Evolutionary conservation across 2,888 invertebrate species (phyloP).

Genomic region (Choristoneura rosaceana): DNA sequence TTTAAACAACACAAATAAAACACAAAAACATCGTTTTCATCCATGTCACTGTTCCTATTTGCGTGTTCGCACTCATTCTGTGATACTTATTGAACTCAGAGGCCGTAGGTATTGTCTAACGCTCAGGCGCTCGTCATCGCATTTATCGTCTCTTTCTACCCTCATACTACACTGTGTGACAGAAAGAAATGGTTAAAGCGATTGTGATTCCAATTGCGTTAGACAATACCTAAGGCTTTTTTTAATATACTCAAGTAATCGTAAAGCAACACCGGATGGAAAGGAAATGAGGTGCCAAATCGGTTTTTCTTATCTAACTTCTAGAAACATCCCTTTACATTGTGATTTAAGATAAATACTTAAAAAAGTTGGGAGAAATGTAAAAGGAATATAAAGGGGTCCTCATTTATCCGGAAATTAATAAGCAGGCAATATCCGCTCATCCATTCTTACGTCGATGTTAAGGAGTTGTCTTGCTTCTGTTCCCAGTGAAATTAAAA

Average conservation of each 20-base stretch:
- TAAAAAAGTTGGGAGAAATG: slow-evolving; percentile 27
- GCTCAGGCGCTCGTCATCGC: too few relatives aligned
- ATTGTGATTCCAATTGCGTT: too few relatives aligned
- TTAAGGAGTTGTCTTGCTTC: slow-evolving; percentile 23
- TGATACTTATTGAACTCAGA: too few relatives aligned
- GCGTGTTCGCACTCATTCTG: too few relatives aligned
- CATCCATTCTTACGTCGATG: slow-evolving; percentile 35
- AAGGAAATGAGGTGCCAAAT: slow-evolving; percentile 18
- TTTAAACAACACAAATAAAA: too few relatives aligned
- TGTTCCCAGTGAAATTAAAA: slow-evolving; percentile 34
- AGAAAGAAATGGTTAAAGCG: too few relatives aligned
- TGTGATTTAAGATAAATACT: slow-evolving; percentile 35
- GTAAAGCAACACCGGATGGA: neutral
- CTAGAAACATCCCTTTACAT: neutral
- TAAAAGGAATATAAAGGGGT: slow-evolving; percentile 36
- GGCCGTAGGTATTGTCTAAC: too few relatives aligned
- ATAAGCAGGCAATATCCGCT: slow-evolving; percentile 50
- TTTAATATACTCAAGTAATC: neutral
- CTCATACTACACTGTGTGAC: too few relatives aligned
- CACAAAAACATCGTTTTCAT: too few relatives aligned
- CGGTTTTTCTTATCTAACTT: neutral
- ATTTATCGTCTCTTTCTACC: too few relatives aligned
- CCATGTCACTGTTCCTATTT: too few relatives aligned
- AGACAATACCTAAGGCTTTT: too few relatives aligned
- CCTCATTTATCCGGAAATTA: slow-evolving; percentile 48